Evolutionary conservation across 1,140 invertebrate genomes (phyloP), one percentile per base, ranked within the genome.

Genomic region (Bombus balteatus): DNA sequence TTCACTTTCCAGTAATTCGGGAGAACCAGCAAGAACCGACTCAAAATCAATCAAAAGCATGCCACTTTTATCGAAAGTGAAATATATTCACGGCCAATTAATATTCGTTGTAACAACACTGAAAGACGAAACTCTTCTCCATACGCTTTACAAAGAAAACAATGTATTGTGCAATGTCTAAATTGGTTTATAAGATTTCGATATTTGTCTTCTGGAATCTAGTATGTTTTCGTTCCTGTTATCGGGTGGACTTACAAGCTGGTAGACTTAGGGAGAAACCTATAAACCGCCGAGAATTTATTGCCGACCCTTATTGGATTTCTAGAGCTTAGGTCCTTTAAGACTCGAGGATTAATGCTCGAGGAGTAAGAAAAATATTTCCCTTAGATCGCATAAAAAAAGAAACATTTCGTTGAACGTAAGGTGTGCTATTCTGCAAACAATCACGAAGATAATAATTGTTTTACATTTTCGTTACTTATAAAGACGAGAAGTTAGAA

Each of bases 281-380:
- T 34, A 28, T 43, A 41, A 22, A n/a, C 59, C 9, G 13, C n/a
- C 22, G 62, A 76, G 59, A 77, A 78, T 83, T 78, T 79, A 84
- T 79, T 37, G 25, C 75, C 5, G 82, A 79, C 76, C 66, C 82
- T 22, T 79, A 84, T 84, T n/a, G 47, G 32, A 72, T 84, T 84
- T 62, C 82, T 22, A 70, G 1, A 41, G 34, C 8, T 32, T 4
- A 6, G 39, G 22, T n/a, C 15, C 53, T 12, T 39, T 8, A 37
- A 34, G 53, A 3, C 3, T n/a, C 4, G 25, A 28, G 34, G 53
- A 84, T 43, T 62, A 70, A 78, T 57, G 47, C n/a, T 18, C 47
- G 15, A 37, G 25, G 15, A 22, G 66, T 34, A 43, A 74, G n/a
- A 34, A 70, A 59, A 71, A 71, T 77, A 65, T 65, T 65, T 62